Conservation (phyloP, 2,888 invertebrate genomes). For the Parnassius orleans region DNA sequence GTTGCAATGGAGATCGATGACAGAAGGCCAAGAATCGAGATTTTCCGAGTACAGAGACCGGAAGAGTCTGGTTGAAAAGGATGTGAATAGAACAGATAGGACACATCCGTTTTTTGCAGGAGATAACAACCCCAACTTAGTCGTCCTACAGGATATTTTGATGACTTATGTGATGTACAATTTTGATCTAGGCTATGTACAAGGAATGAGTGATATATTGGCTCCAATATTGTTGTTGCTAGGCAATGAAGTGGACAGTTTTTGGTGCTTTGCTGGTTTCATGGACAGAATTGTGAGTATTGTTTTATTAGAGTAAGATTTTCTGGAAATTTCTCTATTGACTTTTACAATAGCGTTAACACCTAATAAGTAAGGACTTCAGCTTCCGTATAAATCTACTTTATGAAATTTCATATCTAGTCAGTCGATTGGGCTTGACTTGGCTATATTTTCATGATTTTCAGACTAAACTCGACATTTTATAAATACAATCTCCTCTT, state of each 20-base stretch:
- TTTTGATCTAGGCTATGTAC: conserved; percentile 97
- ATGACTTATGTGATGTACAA: conserved; percentile 99
- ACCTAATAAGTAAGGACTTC: too few relatives aligned
- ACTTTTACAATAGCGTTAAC: too few relatives aligned
- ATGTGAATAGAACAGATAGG: conserved; percentile 97
- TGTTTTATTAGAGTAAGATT: conserved; percentile 11
- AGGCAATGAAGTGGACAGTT: conserved; percentile 96
- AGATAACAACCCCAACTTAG: conserved; percentile 93
- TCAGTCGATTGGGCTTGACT: too few relatives aligned
- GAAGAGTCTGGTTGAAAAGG: conserved; percentile 97
- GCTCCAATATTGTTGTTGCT: conserved; percentile 94
- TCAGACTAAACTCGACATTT: too few relatives aligned
- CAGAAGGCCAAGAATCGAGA: conserved; percentile 89
- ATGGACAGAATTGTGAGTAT: conserved; percentile 95
- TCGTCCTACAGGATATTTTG: conserved; percentile 92
- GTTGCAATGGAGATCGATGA: conserved; percentile 96
- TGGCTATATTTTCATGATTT: too few relatives aligned
- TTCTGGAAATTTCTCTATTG: too few relatives aligned
- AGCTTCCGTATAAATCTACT: too few relatives aligned
- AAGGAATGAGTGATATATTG: conserved; percentile 98
- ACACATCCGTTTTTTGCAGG: conserved; percentile 95
- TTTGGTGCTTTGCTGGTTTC: conserved; percentile 99
- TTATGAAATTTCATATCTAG: too few relatives aligned
- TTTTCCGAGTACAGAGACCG: conserved; percentile 94
- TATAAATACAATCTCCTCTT: too few relatives aligned